These are phyloP conservation scores for Limnephilus auricula DNA, from an alignment of 2,888 invertebrate genomes.

Conservation along the genomic window DNA sequence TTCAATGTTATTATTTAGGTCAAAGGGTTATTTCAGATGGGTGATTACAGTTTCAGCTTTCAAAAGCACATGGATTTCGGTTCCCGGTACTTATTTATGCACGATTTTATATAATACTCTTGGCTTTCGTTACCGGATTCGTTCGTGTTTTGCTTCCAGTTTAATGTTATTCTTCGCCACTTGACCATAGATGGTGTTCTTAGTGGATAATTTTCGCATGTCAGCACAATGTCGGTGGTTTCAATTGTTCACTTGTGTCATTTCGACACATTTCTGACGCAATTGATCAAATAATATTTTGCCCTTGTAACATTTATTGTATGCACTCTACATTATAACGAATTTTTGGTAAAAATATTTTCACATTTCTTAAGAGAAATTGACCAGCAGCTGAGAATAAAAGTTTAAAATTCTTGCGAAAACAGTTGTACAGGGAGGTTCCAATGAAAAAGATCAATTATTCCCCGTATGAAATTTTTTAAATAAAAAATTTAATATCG, in stretches of 20 bases:
- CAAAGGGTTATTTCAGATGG: conserved; percentile 2
- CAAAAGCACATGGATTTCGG: not conserved
- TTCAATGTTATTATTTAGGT: not conserved
- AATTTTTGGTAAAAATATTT: no score
- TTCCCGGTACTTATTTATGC: not conserved
- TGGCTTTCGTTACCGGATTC: not conserved
- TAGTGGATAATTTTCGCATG: not conserved
- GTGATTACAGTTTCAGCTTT: not conserved
- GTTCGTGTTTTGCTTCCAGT: not conserved
- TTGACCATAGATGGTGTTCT: not conserved
- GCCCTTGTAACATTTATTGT: no score
- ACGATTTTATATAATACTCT: not conserved
- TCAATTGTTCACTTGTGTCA: not conserved
- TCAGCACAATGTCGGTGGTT: not conserved
- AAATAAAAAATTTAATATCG: no score
- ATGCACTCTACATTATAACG: no score
- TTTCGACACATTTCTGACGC: not conserved
- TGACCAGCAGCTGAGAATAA: no score
- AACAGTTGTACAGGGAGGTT: no score
- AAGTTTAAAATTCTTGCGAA: no score
- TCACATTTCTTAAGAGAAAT: no score
- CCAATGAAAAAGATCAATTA: no score
- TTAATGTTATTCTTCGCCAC: not conserved
- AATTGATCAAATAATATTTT: not conserved
- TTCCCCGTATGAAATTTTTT: no score